phyloP scores from a whole-genome alignment of 2,888 invertebrate species.

The Apeira syringaria region DNA sequence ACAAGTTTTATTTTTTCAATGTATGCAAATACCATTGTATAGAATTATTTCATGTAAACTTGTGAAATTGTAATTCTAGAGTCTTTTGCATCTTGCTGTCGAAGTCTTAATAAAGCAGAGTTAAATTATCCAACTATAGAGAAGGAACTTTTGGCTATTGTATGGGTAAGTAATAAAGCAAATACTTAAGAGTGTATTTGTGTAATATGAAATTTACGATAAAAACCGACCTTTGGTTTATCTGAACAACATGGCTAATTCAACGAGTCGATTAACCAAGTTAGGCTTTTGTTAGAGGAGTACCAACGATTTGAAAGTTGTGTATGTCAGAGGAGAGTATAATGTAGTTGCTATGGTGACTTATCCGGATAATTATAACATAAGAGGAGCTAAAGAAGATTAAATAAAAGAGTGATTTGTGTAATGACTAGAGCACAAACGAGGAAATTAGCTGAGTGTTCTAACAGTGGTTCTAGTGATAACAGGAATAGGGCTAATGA shows the following conservation, averaged over 20 bases:
- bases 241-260: slow-evolving; percentile 20
- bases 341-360: slow-evolving; percentile 18
- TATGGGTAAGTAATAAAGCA: slow-evolving; percentile 11
- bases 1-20: no score
- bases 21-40: no score
- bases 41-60: no score
- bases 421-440: slow-evolving; percentile 5
- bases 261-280: slow-evolving; percentile 19
- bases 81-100: no score
- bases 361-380: slow-evolving; percentile 18
- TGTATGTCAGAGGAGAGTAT: slow-evolving; percentile 19
- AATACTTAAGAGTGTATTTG: slow-evolving; percentile 21
- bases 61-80: no score
- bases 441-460: not conserved
- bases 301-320: slow-evolving; percentile 20
- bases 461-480: not conserved
- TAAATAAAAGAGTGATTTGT: slow-evolving; percentile 2
- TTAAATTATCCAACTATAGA: slow-evolving; percentile 11
- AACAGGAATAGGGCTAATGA: not conserved
- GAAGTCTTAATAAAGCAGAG: not conserved
- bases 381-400: slow-evolving; percentile 11
- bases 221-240: slow-evolving; percentile 19
- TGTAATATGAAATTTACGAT: slow-evolving; percentile 20
- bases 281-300: slow-evolving; percentile 19
- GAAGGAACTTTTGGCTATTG: slow-evolving; percentile 24